Evolutionary conservation across 2,888 invertebrate species (phyloP), one percentile per base, ranked within the genome.

Genomic region (Caradrina kadenii): DNA sequence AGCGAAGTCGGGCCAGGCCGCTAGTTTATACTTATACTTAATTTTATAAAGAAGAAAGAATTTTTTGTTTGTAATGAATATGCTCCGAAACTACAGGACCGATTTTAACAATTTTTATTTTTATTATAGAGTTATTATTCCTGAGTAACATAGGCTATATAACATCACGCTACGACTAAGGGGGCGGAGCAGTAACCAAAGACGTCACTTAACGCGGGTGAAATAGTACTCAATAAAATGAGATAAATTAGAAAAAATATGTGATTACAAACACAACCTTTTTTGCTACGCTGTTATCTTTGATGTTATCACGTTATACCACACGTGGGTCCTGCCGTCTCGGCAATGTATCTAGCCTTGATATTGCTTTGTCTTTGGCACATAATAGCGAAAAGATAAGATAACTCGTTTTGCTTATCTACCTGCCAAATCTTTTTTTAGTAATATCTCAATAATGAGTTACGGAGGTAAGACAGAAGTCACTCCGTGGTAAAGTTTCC

Each of bases 301-400:
- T n/a, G 60, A 61, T 48, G 22, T 26, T n/a, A 19, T 48, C 59
- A 69, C 65, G 60, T 58, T 72, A 21, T 7, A 6, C 21, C n/a
- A 45, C 73, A 61, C 67, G 66, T 61, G 56, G 56, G 11, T 60
- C 49, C 10, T 42, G 49, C 19, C 31, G 63, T n/a, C 42, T 42
- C 49, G 35, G 42, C n/a, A 26, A 35, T 49, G 58, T 48, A 48
- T 67, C 48, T 58, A 49, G 8, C 61, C 67, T 73, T 74, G 67
- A 73, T 67, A 73, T 73, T 73, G 67, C 55, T 56, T 72, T 66
- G 55, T 66, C 21, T 49, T 73, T 59, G 58, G 62, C 58, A 73
- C 31, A 58, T 58, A 61, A 67, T 48, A 42, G 49, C 48, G 39
- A 17, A 60, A 19, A 72, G 73, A 73, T 73, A 67, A 67, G 56